phyloP scores from a whole-genome alignment of 2,113 vertebrate genomes.

The Neopipo cinnamomea region DNA sequence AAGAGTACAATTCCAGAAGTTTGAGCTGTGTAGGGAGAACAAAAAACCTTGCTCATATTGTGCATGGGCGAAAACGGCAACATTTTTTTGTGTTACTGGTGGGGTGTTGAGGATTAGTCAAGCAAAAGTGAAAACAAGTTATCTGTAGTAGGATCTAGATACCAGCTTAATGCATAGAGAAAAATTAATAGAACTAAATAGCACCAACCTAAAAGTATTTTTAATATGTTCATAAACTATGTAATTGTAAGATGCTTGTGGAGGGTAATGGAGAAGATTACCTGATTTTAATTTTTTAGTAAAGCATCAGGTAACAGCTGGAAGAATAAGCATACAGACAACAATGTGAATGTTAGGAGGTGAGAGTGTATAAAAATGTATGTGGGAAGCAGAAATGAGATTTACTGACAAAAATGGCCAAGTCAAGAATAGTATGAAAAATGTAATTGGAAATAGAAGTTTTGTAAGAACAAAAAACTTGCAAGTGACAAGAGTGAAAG shows the following conservation, averaged over 20 bases:
- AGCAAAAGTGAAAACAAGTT: not conserved
- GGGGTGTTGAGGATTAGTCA: not conserved
- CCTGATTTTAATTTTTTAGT: not conserved
- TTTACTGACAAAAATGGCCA: not conserved
- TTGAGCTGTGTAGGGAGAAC: not conserved
- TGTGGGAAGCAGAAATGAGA: not conserved
- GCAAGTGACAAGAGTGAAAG: not conserved
- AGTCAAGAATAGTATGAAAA: not conserved
- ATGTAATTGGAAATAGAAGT: not conserved
- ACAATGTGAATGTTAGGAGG: not conserved
- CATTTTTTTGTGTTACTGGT: not conserved
- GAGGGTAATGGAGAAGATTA: not conserved
- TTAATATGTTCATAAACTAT: not conserved
- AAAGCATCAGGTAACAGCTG: not conserved
- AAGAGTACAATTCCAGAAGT: not conserved
- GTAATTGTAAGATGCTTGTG: not conserved
- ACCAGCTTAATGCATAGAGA: not conserved
- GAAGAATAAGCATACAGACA: not conserved
- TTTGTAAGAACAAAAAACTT: not conserved
- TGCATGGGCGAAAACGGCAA: not conserved
- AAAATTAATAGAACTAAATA: not conserved
- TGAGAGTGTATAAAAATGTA: not conserved
- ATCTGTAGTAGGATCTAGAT: not conserved
- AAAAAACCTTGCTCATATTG: rapidly evolving
- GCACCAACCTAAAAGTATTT: not conserved